Evolutionary conservation across 2,888 invertebrate genomes (phyloP).

Genomic region (Patella depressa): DNA sequence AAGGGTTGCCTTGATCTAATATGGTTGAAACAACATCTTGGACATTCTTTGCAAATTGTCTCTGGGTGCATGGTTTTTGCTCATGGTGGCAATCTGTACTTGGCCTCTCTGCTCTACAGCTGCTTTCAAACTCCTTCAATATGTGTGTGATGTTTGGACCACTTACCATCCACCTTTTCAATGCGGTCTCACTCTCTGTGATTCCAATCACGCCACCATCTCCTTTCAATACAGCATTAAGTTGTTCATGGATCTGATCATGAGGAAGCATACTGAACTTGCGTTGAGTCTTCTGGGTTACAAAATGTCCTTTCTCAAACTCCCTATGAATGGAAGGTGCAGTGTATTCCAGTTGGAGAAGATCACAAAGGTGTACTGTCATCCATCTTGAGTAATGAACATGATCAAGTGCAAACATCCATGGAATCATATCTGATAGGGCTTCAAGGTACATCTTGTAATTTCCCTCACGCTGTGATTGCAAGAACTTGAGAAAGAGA

Average conservation of each 20-base stretch:
- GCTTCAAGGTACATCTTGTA: neutral
- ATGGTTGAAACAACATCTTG: neutral
- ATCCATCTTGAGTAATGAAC: slow-evolving; percentile 11
- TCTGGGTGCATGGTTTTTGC: neutral
- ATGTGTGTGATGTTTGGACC: neutral
- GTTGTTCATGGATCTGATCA: slow-evolving; percentile 13
- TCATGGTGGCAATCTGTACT: neutral
- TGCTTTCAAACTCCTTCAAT: neutral
- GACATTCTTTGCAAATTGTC: neutral
- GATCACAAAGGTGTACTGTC: slow-evolving; percentile 11
- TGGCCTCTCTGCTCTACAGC: neutral
- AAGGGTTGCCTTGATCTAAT: too few species aligned
- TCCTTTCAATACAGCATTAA: slow-evolving; percentile 13
- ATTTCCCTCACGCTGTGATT: slow-evolving; percentile 6
- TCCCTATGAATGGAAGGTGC: neutral
- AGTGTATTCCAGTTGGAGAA: neutral
- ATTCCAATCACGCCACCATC: slow-evolving; percentile 11
- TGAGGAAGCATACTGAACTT: neutral
- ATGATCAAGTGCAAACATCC: slow-evolving; percentile 13
- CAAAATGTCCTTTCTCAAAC: neutral
- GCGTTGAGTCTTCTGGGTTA: neutral
- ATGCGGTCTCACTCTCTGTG: slow-evolving; percentile 5
- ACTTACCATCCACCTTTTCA: neutral
- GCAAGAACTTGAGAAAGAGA: neutral
- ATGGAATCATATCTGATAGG: slow-evolving; percentile 6